Evolutionary conservation across 1,140 invertebrate species (phyloP).

Genomic region (Lamellibrachia luymesi): DNA sequence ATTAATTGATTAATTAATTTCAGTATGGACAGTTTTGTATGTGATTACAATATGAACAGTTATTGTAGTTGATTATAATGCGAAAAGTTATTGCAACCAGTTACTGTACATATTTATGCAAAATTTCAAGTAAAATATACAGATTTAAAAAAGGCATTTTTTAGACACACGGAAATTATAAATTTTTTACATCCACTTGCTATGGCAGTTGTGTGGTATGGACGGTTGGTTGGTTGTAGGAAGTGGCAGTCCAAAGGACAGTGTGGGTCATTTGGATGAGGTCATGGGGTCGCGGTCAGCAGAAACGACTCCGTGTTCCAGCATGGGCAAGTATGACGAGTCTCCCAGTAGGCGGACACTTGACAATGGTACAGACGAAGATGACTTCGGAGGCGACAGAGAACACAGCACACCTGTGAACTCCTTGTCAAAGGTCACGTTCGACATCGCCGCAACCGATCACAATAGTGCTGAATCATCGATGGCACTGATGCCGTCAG

Average conservation of each 20-base stretch:
- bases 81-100: neutral
- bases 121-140: too few species aligned
- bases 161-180: too few species aligned
- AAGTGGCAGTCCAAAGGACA: constrained; percentile 18
- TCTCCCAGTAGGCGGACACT: neutral
- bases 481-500: constrained; percentile 6
- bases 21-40: neutral
- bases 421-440: constrained; percentile 12
- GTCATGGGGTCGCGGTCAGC: neutral
- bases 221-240: constrained; percentile 7
- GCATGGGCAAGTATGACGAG: neutral
- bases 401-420: constrained; percentile 8
- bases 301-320: neutral
- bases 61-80: neutral
- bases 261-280: constrained; percentile 30
- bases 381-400: neutral
- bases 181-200: neutral
- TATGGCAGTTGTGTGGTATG: neutral
- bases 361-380: neutral
- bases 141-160: too few species aligned
- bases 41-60: neutral
- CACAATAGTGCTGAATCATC: neutral
- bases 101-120: neutral
- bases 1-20: too few species aligned
- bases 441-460: neutral